Evolutionary conservation across 2,113 vertebrate species (phyloP).

Genomic region (Dendrocopos noguchii): DNA sequence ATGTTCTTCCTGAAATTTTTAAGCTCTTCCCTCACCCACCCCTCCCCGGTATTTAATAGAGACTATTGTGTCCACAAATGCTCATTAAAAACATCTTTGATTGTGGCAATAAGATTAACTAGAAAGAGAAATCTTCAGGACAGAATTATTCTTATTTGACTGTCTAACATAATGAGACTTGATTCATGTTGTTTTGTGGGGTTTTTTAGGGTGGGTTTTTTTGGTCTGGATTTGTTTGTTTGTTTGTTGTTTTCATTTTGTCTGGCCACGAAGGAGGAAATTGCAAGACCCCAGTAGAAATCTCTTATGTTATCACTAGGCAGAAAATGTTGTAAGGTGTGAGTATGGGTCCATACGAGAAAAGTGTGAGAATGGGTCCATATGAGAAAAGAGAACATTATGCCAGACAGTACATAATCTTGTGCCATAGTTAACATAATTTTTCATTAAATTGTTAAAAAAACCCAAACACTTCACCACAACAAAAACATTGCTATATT

Average conservation of each 20-base stretch:
- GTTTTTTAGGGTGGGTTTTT: neutral
- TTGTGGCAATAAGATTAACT: neutral
- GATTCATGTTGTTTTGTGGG: neutral
- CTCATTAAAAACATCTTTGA: neutral
- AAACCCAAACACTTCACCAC: neutral
- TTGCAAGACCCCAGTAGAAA: neutral
- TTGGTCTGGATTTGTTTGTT: too few species aligned
- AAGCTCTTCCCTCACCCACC: neutral
- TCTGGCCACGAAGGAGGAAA: neutral
- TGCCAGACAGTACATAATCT: neutral
- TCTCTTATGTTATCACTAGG: neutral
- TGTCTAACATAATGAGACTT: neutral
- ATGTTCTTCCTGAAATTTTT: neutral
- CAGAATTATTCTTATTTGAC: neutral
- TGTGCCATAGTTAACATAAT: neutral
- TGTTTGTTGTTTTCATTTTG: neutral
- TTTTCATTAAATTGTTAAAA: neutral
- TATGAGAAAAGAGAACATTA: neutral
- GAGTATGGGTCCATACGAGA: neutral
- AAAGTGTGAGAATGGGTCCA: neutral
- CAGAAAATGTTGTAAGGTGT: neutral
- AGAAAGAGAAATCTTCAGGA: neutral
- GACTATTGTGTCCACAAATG: neutral
- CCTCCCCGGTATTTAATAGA: neutral
- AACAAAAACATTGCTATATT: neutral